Evolutionary conservation across 2,888 invertebrate species (phyloP), one percentile per base, ranked within the genome.

Genomic region (Micoletzkya japonica): DNA sequence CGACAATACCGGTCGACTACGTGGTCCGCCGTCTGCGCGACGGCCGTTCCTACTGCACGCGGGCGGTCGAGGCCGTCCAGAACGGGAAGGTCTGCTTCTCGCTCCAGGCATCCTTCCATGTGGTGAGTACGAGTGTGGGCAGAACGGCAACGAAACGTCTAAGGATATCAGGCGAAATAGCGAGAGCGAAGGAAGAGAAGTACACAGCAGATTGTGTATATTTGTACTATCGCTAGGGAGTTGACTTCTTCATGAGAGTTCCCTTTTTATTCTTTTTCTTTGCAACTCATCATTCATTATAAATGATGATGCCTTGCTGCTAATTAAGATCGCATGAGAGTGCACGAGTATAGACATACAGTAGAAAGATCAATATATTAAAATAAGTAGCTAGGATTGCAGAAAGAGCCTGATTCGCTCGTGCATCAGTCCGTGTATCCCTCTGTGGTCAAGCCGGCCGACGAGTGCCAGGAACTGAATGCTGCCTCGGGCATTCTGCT

Each of bases 61-160:
- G 79, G 39, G 73, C 72, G n/a, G 86, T 88, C 20, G 86, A 87
- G 74, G 87, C 87, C 1, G 81, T 85, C n/a, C 88, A 88, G 75
- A 82, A 86, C 39, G 87, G 86, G 0, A 75, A 83, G 50, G 77
- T 85, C 24, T 86, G 86, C 24, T 86, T 87, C 73, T 85, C 85
- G 6, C 72, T 79, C 30, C 82, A 83, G 71, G 74, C 77, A 17
- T 82, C 82, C 7, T 82, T 83, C 71, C 82, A 82, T 56, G 74
- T 75, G 56, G 80, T 81, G 10, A 66, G 64, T 66, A 7, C 24
- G 7, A 36, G 20, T 36, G 6, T n/a, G 24, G 1, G 37, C 36
- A n/a, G 34, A 58, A 36, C 36, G 7, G 36, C 2, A 39, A 39
- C 39, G 17, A 39, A 39, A 39, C 17, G 7, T 10, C 39, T 39